phyloP scores from a whole-genome alignment of 2,797 vertebrate species.

The Phrynocephalus vlangalii region DNA sequence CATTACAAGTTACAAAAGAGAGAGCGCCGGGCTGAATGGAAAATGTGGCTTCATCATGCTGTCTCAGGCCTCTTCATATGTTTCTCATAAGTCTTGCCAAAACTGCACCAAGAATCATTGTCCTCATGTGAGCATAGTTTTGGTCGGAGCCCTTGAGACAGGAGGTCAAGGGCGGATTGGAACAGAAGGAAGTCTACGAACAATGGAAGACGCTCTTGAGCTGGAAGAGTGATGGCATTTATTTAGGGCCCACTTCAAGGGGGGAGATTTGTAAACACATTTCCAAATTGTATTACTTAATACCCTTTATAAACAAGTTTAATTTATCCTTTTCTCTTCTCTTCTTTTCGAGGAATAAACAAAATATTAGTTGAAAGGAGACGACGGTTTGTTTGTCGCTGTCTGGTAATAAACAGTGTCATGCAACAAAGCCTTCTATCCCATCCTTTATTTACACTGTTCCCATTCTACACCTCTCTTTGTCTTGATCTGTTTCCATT shows the following conservation, averaged over 20 bases:
- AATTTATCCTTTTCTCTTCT: conserved; percentile 39
- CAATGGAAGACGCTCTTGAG: conserved; percentile 64
- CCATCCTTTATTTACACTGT: conserved; percentile 49
- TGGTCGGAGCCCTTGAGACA: not conserved
- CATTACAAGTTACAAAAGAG: not conserved
- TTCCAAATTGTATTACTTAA: conserved; percentile 61
- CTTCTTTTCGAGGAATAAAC: conserved; percentile 45
- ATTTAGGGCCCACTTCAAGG: conserved; percentile 63
- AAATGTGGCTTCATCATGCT: not conserved
- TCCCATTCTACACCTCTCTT: conserved; percentile 18
- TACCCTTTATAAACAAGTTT: conserved; percentile 68
- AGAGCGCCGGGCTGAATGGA: not conserved
- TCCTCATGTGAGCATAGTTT: not conserved
- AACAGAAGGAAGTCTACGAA: conserved; percentile 69
- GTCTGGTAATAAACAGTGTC: conserved; percentile 64
- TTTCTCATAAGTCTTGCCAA: conserved; percentile 19
- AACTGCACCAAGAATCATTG: not conserved
- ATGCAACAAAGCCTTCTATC: conserved; percentile 42
- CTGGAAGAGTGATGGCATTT: conserved; percentile 65
- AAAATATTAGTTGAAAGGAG: conserved; percentile 62
- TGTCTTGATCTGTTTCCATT: not conserved
- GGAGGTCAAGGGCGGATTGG: conserved; percentile 12
- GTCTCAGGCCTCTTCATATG: not conserved
- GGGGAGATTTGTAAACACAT: conserved; percentile 67
- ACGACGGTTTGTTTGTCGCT: conserved; percentile 61